Conservation (phyloP, 2,113 vertebrate species). For the Circaetus gallicus region DNA sequence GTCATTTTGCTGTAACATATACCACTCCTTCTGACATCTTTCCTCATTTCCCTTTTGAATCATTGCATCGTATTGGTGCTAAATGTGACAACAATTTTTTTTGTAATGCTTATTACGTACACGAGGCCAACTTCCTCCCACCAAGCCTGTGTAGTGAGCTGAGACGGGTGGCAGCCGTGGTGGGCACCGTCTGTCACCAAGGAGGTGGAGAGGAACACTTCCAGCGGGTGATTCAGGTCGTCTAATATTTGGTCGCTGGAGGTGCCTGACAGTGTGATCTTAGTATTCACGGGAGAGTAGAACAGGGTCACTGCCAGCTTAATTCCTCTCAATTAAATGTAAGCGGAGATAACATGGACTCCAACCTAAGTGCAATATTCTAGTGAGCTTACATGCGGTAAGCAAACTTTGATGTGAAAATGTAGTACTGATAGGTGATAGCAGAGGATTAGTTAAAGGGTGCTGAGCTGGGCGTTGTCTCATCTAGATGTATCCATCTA, state of each 20-base stretch:
- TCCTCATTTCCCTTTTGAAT: not conserved
- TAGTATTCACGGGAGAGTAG: not conserved
- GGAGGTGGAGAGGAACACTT: not conserved
- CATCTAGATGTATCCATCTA: not conserved
- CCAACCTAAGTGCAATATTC: constrained; percentile 23
- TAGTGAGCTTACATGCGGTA: not conserved
- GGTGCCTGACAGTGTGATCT: not conserved
- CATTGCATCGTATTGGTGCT: not conserved
- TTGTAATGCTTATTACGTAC: not conserved
- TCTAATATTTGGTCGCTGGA: not conserved
- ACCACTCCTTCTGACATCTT: not conserved
- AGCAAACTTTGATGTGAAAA: constrained; percentile 4
- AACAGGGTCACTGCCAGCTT: not conserved
- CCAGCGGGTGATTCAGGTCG: not conserved
- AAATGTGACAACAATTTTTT: not conserved
- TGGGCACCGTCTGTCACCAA: not conserved
- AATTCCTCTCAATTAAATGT: not conserved
- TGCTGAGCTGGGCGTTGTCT: not conserved
- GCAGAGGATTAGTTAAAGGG: not conserved
- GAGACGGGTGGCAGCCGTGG: not conserved
- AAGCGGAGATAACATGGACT: not conserved
- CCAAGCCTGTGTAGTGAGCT: not conserved
- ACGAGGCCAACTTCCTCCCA: not conserved
- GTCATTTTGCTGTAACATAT: not conserved
- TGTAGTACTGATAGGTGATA: not conserved